phyloP scores from a whole-genome alignment of 2,113 vertebrate genomes.

The Rhagologus leucostigma region DNA sequence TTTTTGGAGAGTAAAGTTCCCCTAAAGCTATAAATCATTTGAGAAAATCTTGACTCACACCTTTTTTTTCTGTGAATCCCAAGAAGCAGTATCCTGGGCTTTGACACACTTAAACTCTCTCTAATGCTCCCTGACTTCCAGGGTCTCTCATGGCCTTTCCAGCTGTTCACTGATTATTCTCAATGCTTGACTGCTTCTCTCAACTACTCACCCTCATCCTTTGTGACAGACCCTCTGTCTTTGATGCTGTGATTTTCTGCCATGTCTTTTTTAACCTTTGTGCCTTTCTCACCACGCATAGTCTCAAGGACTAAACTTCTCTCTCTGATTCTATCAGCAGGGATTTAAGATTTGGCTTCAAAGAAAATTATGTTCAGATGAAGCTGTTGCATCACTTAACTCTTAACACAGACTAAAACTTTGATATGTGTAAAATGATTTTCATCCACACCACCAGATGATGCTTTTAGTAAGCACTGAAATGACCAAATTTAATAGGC shows the following conservation, averaged over 20 bases:
- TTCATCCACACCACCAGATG: background rate
- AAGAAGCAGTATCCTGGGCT: background rate
- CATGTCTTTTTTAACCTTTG: conserved; percentile 4
- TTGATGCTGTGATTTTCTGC: conserved; percentile 3
- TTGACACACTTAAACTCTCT: background rate
- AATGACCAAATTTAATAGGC: background rate
- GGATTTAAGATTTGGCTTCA: conserved; percentile 13
- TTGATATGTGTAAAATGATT: background rate
- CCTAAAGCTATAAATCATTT: background rate
- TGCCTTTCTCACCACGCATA: background rate
- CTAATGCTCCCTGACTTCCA: background rate
- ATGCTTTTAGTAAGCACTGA: background rate
- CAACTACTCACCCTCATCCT: background rate
- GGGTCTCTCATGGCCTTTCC: background rate
- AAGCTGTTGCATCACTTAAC: background rate
- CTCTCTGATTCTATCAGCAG: background rate
- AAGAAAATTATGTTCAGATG: conserved; percentile 23
- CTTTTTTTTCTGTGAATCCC: background rate
- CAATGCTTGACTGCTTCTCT: background rate
- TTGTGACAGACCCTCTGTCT: background rate
- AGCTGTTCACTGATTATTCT: background rate
- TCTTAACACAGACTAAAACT: background rate
- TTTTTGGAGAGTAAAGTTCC: background rate
- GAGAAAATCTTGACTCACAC: background rate
- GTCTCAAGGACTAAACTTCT: background rate